Evolutionary conservation across 2,888 invertebrate species (phyloP).

Genomic region (Parapristionchus giblindavisi): DNA sequence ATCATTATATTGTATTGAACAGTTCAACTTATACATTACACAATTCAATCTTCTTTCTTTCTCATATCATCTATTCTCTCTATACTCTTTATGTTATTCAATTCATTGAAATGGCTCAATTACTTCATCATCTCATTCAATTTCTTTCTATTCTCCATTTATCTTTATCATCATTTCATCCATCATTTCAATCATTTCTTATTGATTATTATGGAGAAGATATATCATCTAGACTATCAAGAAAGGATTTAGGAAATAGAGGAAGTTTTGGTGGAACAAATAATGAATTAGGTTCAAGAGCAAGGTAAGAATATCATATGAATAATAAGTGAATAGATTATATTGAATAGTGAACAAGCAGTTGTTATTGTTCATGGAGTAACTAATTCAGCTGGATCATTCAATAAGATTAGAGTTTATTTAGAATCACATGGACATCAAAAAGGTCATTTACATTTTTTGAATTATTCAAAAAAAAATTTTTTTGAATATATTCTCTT

Average conservation of each 20-base stretch:
- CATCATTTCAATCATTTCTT: constrained; percentile 30
- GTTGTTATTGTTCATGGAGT: constrained; percentile 59
- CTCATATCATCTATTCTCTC: no score
- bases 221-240: constrained; percentile 43
- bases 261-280: constrained; percentile 55
- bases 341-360: constrained; percentile 48
- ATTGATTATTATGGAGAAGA: constrained; percentile 44
- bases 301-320: constrained; percentile 40
- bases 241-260: constrained; percentile 50
- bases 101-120: no score
- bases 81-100: no score
- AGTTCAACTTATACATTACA: no score
- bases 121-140: not conserved
- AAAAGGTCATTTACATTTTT: not conserved
- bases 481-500: no score
- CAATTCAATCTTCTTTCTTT: no score
- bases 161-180: constrained; percentile 5
- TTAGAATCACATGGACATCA: constrained; percentile 33
- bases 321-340: not conserved
- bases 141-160: not conserved
- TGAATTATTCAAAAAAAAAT: not conserved
- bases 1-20: no score
- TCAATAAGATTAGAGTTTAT: constrained; percentile 43
- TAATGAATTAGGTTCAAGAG: constrained; percentile 37
- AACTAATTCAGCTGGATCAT: constrained; percentile 53